A percentile compares a stretch with the other conserved stretches of the same genome.
Conservation (phyloP, 1,140 invertebrate species). For the Coelopa frigida region DNA sequence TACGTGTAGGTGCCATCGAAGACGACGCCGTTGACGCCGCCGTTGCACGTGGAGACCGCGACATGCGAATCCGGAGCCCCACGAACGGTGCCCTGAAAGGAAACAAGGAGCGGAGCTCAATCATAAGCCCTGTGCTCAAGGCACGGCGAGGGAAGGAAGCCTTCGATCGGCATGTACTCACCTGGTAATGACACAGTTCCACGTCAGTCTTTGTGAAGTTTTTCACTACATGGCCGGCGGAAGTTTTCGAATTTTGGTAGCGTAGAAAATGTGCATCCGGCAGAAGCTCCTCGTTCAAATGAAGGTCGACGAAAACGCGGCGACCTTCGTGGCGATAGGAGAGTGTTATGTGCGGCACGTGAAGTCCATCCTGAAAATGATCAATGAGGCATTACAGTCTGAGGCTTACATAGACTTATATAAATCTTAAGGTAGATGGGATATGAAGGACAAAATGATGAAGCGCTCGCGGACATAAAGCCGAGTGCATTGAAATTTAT, state of each 20-base stretch:
- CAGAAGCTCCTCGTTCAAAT: constrained; percentile 69
- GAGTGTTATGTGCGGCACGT: constrained; percentile 62
- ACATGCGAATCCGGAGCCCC: constrained; percentile 66
- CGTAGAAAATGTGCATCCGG: constrained; percentile 65
- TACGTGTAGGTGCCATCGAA: constrained; percentile 70
- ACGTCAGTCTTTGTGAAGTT: constrained; percentile 45
- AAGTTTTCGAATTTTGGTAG: constrained; percentile 54
- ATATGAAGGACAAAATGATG: too few relatives aligned
- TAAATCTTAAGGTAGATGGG: too few relatives aligned
- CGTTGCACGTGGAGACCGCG: constrained; percentile 76
- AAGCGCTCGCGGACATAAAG: too few relatives aligned
- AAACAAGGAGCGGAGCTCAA: too few relatives aligned
- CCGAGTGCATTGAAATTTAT: too few relatives aligned
- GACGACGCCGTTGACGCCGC: constrained; percentile 71
- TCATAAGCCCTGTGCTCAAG: too few relatives aligned
- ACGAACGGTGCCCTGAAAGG: constrained; percentile 60
- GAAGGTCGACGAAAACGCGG: constrained; percentile 63
- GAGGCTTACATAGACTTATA: too few relatives aligned
- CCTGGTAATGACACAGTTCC: constrained; percentile 44
- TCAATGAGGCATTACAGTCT: too few relatives aligned
- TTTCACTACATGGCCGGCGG: constrained; percentile 48
- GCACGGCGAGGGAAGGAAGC: too few relatives aligned
- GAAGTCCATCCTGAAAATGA: constrained; percentile 57
- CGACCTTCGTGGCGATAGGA: constrained; percentile 58
- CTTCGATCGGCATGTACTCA: too few relatives aligned